These are phyloP conservation scores for Myotis findleyi DNA, from an alignment of 2,797 vertebrate species.

Conservation along the genomic window DNA sequence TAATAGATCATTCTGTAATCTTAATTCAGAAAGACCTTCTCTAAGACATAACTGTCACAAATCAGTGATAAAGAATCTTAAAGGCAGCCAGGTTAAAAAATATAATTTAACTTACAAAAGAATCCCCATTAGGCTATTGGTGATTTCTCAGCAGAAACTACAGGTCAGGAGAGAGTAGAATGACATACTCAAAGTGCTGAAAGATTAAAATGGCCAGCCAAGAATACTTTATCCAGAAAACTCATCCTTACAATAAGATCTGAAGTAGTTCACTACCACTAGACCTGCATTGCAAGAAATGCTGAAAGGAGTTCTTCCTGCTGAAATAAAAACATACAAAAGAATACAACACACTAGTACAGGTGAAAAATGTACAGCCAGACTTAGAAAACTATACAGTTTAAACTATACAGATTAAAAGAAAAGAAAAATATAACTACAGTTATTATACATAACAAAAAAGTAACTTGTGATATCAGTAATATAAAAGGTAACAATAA, in stretches of 20 bases:
- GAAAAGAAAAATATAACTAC: not conserved
- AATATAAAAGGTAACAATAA: not conserved
- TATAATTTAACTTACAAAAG: not conserved
- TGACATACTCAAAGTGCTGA: not conserved
- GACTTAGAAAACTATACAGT: too few relatives aligned
- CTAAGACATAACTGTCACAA: not conserved
- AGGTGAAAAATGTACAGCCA: not conserved
- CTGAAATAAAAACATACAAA: not conserved
- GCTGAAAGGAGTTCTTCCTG: not conserved
- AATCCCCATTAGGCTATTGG: not conserved
- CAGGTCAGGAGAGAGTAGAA: not conserved
- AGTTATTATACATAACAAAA: not conserved
- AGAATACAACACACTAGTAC: not conserved
- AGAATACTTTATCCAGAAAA: slow-evolving; percentile 3
- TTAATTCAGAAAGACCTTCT: not conserved
- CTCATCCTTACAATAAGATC: not conserved
- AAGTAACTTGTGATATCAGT: not conserved
- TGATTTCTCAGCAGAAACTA: too few relatives aligned
- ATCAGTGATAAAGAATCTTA: not conserved
- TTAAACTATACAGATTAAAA: too few relatives aligned
- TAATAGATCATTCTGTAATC: not conserved
- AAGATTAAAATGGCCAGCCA: not conserved
- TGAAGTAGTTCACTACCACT: not conserved
- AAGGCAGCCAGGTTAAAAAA: not conserved
- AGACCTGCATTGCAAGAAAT: not conserved